These are phyloP conservation scores for Oxyruncus cristatus DNA, from an alignment of 2,113 vertebrate species.

Conservation along the genomic window DNA sequence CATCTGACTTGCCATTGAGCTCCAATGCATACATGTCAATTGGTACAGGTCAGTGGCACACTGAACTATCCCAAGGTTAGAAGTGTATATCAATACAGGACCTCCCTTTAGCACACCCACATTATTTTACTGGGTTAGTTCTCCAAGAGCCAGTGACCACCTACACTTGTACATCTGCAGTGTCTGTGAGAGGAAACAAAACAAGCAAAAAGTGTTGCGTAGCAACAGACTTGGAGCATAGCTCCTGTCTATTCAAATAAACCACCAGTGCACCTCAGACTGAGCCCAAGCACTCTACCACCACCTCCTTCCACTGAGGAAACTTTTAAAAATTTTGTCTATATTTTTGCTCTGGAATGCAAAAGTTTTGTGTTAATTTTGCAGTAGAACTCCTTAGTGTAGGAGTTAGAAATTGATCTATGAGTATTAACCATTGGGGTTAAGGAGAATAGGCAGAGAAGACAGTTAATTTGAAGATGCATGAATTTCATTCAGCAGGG, in stretches of 20 bases:
- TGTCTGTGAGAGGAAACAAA: rapidly evolving
- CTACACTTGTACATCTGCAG: not conserved
- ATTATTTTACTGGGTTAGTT: not conserved
- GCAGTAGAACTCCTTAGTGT: not conserved
- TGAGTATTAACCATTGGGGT: not conserved
- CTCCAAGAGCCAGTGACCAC: not conserved
- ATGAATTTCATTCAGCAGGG: not conserved
- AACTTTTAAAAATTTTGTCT: not conserved
- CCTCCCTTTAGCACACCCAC: not conserved
- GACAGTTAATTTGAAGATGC: not conserved
- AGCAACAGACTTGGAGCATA: not conserved
- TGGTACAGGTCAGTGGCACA: too few species aligned
- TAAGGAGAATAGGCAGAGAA: not conserved
- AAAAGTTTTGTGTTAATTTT: not conserved
- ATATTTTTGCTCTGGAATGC: not conserved
- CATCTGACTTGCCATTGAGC: not conserved
- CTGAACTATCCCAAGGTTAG: not conserved
- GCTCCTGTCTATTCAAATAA: not conserved
- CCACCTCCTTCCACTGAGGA: not conserved
- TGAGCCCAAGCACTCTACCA: not conserved
- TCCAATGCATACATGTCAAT: too few species aligned
- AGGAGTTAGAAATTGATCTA: not conserved
- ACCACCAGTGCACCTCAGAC: not conserved
- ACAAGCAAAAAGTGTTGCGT: not conserved
- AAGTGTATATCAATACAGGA: not conserved